Base-by-base conservation (phyloP, 1,140 invertebrate species). In the Potamilus streckersoni region DNA sequence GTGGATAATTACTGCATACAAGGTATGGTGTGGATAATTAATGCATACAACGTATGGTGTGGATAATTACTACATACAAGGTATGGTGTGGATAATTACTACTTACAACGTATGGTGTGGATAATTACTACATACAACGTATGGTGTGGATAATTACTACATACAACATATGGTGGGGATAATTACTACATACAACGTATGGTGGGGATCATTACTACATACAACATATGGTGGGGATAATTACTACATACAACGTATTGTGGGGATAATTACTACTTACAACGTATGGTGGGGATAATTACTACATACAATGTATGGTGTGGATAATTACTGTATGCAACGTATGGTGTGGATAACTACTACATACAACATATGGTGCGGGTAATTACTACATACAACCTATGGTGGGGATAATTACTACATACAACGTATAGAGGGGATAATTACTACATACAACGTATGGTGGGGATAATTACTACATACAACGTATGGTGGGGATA, bases 1-100 rank as follows among this genome's bases (percentile, higher is more conserved):
- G 56, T n/a, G 70, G 11, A 61, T 15, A 23, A 23, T 23, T 16
- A 27, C 31, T 66, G 86, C 86, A 83, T 82, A 91, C 90, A 62
- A 99, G 94, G 86, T 98, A 96, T 2, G 98, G 98, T 3, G 98
- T 99, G 16, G 97, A n/a, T n/a, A n/a, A n/a, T n/a, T n/a, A n/a
- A n/a, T n/a, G n/a, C n/a, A n/a, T n/a, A n/a, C n/a, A n/a, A n/a
- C n/a, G n/a, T n/a, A 70, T 5, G 14, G 2, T 70, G 56, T n/a
- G 70, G 11, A 61, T 15, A 23, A 23, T 23, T 16, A 27, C 31
- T 66, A 87, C 86, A 83, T 82, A 91, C 90, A 62, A 99, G 94
- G 86, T 98, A 96, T 2, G 98, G 98, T 3, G 98, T 99, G 16
- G 97, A n/a, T n/a, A n/a, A n/a, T n/a, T n/a, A n/a, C n/a, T n/a